Percentiles rank a stretch among this genome's conserved stretches.
Evolutionary conservation across 2,113 vertebrate species (phyloP).

Genomic region (Hyaena hyaena): DNA sequence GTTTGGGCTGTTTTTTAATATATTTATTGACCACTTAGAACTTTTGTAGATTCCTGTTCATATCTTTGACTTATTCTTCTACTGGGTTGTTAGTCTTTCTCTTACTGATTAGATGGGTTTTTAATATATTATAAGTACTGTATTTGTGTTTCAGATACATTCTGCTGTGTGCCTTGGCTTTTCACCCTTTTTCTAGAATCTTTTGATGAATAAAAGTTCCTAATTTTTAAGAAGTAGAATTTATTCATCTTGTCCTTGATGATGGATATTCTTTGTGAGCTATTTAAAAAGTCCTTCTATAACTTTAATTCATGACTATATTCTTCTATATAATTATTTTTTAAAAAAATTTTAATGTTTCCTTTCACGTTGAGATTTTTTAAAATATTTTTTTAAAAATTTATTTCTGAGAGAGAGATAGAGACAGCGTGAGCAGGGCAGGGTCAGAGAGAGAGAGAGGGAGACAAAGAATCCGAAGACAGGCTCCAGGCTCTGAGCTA

Average conservation of each 20-base stretch:
- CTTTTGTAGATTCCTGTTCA: neutral
- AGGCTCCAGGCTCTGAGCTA: no score
- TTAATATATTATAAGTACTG: neutral
- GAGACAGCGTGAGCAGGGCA: no score
- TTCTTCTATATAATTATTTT: no score
- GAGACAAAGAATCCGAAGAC: no score
- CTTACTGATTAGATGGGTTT: neutral
- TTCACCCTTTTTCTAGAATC: neutral
- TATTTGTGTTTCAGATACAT: neutral
- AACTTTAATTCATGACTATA: no score
- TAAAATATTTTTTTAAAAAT: no score
- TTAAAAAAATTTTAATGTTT: neutral
- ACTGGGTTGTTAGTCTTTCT: neutral
- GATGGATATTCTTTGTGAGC: no score
- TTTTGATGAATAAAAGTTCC: neutral
- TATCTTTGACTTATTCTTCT: neutral
- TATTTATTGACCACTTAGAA: neutral
- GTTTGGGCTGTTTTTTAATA: neutral
- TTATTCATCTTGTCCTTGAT: neutral
- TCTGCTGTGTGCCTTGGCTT: neutral
- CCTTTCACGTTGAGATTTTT: neutral
- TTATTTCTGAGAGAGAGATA: no score
- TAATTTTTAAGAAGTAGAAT: neutral
- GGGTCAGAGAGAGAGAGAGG: no score
- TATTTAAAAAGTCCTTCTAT: no score